A percentile compares a stretch with the other conserved stretches of the same genome.
These are phyloP conservation scores for Hypotaenidia philippensis DNA, from an alignment of 2,797 vertebrate species.

Conservation along the genomic window DNA sequence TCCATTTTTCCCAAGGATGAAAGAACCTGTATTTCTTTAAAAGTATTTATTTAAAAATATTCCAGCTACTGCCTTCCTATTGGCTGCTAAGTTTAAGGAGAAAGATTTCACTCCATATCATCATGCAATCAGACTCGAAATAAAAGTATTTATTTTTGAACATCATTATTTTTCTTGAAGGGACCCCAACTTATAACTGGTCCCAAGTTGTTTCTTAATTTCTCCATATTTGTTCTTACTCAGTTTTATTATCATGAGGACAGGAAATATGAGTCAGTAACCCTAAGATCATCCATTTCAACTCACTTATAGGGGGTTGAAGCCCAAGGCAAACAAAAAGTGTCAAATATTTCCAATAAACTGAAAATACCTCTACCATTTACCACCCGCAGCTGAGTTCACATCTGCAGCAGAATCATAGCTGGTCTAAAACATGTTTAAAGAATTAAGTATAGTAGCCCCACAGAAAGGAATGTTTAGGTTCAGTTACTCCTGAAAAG, in stretches of 20 bases:
- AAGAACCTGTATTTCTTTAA: neutral
- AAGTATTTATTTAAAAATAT: slow-evolving; percentile 6
- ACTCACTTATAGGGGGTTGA: neutral
- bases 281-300: slow-evolving; percentile 49
- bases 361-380: slow-evolving; percentile 60
- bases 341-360: slow-evolving; percentile 73
- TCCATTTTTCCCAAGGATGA: neutral
- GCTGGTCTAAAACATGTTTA: slow-evolving; percentile 36
- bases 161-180: slow-evolving; percentile 43
- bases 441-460: slow-evolving; percentile 41
- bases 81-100: neutral
- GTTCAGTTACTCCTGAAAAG: slow-evolving; percentile 10
- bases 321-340: slow-evolving; percentile 62
- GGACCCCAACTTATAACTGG: neutral
- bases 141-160: neutral
- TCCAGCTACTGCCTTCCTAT: neutral
- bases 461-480: slow-evolving; percentile 37
- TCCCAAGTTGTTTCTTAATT: slow-evolving; percentile 48
- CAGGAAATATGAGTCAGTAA: slow-evolving; percentile 66
- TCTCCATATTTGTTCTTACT: slow-evolving; percentile 49
- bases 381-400: slow-evolving; percentile 64
- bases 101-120: neutral
- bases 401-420: slow-evolving; percentile 36
- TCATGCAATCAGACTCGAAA: neutral
- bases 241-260: slow-evolving; percentile 30